Conservation (phyloP, 2,888 invertebrate genomes). For the Hemaris fuciformis region DNA sequence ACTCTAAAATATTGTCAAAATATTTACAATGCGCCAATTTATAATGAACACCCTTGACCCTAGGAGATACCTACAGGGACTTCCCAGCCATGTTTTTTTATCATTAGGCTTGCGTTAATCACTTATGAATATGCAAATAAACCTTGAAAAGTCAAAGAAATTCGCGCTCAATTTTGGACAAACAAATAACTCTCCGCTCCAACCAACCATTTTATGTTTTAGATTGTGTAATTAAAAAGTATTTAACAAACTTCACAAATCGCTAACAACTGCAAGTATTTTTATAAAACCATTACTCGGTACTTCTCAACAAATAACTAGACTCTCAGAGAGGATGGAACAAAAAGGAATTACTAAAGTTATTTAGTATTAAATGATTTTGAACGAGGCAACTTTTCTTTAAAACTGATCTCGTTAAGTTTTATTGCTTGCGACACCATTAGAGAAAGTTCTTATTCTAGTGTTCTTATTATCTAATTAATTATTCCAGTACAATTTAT, state of each 20-base stretch:
- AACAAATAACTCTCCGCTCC: too few relatives aligned
- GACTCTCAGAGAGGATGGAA: not conserved
- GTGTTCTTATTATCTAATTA: not conserved
- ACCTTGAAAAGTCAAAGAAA: too few relatives aligned
- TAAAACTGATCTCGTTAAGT: conserved; percentile 1
- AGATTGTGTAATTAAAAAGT: not conserved
- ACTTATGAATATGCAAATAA: too few relatives aligned
- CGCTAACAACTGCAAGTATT: not conserved
- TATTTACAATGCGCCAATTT: too few relatives aligned
- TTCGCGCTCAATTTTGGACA: too few relatives aligned
- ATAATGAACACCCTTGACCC: too few relatives aligned
- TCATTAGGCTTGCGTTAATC: too few relatives aligned
- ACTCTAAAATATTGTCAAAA: too few relatives aligned
- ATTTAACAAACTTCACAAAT: not conserved
- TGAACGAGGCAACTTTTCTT: not conserved
- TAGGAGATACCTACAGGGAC: too few relatives aligned
- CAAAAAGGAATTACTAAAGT: not conserved
- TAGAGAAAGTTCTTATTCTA: not conserved
- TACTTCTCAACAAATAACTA: not conserved
- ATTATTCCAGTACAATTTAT: not conserved
- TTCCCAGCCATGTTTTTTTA: too few relatives aligned
- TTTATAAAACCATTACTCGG: not conserved
- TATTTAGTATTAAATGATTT: conserved; percentile 4
- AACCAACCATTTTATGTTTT: too few relatives aligned
- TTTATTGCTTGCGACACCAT: conserved; percentile 1